Conservation (phyloP, 1,140 invertebrate species). For the Micrasema minimum region DNA sequence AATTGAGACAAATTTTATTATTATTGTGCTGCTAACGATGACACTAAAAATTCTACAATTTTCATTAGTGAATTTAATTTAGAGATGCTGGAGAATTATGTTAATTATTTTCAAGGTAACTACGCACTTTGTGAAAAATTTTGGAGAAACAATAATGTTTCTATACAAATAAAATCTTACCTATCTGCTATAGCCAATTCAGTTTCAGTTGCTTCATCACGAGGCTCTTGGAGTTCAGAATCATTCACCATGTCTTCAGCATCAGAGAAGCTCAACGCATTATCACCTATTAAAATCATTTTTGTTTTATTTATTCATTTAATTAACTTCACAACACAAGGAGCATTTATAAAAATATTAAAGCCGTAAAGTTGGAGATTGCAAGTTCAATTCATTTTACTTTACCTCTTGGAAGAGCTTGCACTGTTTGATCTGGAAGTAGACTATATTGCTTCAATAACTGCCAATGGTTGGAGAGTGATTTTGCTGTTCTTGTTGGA, state of each 20-base stretch:
- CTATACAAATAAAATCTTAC: conserved; percentile 59
- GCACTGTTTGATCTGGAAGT: conserved; percentile 87
- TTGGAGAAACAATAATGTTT: no score
- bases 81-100: no score
- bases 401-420: conserved; percentile 69
- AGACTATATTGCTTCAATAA: conserved; percentile 94
- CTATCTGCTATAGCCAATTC: conserved; percentile 77
- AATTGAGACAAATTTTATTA: no score
- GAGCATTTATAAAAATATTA: no score
- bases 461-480: conserved; percentile 89
- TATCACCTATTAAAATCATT: conserved; percentile 66
- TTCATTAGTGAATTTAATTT: no score
- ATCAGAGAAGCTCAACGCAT: conserved; percentile 88
- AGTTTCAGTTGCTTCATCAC: conserved; percentile 77
- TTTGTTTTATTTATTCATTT: no score
- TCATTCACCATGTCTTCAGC: conserved; percentile 91
- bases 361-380: no score
- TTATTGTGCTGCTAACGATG: no score
- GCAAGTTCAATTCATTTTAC: no score
- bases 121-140: no score
- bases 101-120: no score
- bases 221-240: conserved; percentile 80
- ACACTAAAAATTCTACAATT: no score
- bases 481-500: conserved; percentile 85
- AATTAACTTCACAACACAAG: neutral